Percentiles rank a stretch among this genome's conserved stretches.
These are phyloP conservation scores for Papilio dardanus DNA, from an alignment of 1,140 invertebrate genomes.

Conservation along the genomic window DNA sequence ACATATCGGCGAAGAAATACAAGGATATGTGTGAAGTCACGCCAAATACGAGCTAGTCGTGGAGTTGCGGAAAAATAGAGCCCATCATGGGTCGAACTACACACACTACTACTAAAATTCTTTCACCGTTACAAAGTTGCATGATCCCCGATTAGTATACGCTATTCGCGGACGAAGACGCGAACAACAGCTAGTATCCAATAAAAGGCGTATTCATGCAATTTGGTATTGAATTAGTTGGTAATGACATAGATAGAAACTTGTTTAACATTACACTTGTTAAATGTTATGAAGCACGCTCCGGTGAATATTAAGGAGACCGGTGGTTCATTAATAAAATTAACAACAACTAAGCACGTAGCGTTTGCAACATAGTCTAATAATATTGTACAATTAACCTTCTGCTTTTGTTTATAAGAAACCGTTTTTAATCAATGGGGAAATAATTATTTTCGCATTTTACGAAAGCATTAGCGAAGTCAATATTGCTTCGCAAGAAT, in stretches of 20 bases:
- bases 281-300: constrained; percentile 9
- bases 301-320: constrained; percentile 15
- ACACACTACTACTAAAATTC: too few relatives aligned
- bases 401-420: background rate
- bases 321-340: constrained; percentile 3
- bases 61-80: too few relatives aligned
- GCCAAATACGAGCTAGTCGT: too few relatives aligned
- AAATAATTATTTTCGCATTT: background rate
- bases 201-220: constrained; percentile 1
- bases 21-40: too few relatives aligned
- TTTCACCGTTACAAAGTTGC: too few relatives aligned
- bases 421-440: background rate
- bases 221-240: constrained; percentile 20
- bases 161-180: too few relatives aligned
- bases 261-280: constrained; percentile 16
- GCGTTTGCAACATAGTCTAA: background rate
- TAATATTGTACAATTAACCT: constrained; percentile 14
- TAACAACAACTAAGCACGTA: background rate
- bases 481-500: background rate
- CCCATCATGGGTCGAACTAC: too few relatives aligned
- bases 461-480: background rate
- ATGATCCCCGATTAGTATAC: too few relatives aligned
- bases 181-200: too few relatives aligned
- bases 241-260: constrained; percentile 16
- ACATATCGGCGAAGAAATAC: too few relatives aligned